These are phyloP conservation scores for Ammospiza maritima DNA, from an alignment of 2,797 vertebrate genomes.

Conservation along the genomic window DNA sequence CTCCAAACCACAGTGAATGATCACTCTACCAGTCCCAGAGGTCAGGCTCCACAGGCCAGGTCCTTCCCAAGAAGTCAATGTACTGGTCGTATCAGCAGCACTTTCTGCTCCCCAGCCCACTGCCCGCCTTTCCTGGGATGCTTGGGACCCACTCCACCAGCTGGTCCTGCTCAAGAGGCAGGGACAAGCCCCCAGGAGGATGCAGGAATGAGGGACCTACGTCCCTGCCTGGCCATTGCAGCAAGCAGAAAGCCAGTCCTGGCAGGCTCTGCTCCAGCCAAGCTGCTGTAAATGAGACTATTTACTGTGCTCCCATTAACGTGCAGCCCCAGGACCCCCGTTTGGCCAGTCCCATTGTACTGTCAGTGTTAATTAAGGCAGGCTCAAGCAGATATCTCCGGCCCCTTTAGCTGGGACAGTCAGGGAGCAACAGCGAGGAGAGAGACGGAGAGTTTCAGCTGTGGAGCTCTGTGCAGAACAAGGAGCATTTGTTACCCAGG, in stretches of 20 bases:
- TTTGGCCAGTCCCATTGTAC: neutral
- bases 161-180: neutral
- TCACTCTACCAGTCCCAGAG: neutral
- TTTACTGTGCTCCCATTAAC: neutral
- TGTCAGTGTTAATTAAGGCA: conserved; percentile 46
- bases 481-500: conserved; percentile 61
- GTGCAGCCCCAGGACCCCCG: neutral
- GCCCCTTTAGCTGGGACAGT: neutral
- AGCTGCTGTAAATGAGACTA: conserved; percentile 11
- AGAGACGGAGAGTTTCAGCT: conserved; percentile 16
- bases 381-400: neutral
- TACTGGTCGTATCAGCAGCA: too few relatives aligned
- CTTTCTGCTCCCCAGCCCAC: neutral
- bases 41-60: neutral
- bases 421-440: neutral
- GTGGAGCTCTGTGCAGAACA: conserved; percentile 38
- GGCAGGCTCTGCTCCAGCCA: neutral
- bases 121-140: neutral
- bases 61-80: accelerated
- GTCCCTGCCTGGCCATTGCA: neutral
- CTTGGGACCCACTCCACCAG: accelerated
- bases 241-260: neutral
- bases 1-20: neutral
- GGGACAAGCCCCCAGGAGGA: neutral
- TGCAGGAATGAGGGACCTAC: accelerated